Conservation (phyloP, 1,140 invertebrate genomes). For the Zaprionus ghesquierei region DNA sequence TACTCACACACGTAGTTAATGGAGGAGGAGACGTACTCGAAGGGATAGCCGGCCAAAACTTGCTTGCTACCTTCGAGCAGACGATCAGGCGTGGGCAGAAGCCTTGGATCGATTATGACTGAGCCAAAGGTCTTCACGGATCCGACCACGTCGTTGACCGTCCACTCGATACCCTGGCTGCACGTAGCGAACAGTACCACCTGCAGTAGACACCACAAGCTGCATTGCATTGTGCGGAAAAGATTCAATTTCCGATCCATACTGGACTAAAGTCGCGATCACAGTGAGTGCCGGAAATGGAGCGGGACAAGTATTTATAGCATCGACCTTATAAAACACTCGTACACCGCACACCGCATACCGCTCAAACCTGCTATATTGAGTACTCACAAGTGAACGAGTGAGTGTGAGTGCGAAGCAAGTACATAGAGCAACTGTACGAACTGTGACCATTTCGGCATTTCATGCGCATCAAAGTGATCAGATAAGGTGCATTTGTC, state of each 20-base stretch:
- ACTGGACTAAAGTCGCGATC: conserved; percentile 29
- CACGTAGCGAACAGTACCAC: conserved; percentile 19
- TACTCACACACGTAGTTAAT: conserved; percentile 72
- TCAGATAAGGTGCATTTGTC: conserved; percentile 75
- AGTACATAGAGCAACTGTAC: neutral
- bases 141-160: conserved; percentile 45
- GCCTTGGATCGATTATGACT: conserved; percentile 49
- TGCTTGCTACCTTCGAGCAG: conserved; percentile 69
- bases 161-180: conserved; percentile 29
- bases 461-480: conserved; percentile 50
- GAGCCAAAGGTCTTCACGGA: conserved; percentile 40
- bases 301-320: conserved; percentile 55
- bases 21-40: conserved; percentile 65
- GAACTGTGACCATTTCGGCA: conserved; percentile 57
- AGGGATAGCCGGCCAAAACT: conserved; percentile 71
- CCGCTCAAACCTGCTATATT: neutral
- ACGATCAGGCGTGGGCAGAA: conserved; percentile 67
- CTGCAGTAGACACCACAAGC: neutral
- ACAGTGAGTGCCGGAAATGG: conserved; percentile 60
- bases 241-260: conserved; percentile 31
- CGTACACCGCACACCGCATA: neutral
- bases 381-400: neutral
- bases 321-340: neutral
- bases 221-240: neutral
- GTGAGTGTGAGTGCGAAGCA: neutral